Percentiles rank a stretch among this genome's conserved stretches.
These are phyloP conservation scores for Sebastes miniatus DNA, from an alignment of 2,797 vertebrate species.

Conservation along the genomic window DNA sequence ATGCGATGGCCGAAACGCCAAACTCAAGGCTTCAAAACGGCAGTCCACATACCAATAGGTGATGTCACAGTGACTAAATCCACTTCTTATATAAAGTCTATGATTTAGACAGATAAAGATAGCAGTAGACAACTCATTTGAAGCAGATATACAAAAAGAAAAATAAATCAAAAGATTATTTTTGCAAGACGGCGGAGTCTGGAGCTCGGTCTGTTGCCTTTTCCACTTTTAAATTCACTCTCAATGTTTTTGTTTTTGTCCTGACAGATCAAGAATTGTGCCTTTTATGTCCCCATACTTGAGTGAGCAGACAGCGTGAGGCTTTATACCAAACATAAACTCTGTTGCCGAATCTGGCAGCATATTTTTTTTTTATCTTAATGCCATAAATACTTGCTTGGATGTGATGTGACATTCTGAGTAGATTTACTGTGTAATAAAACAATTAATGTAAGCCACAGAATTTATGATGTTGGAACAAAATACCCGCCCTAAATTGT, in stretches of 20 bases:
- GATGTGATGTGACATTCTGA: background rate
- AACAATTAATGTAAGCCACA: background rate
- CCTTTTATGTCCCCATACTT: background rate
- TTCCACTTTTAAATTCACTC: background rate
- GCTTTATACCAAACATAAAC: background rate
- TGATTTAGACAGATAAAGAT: background rate
- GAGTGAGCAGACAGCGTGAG: background rate
- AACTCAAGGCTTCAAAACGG: too few relatives aligned
- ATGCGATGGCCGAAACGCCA: rapidly evolving
- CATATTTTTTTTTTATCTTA: background rate
- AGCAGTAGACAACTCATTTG: background rate
- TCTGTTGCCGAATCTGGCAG: background rate
- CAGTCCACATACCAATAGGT: too few relatives aligned
- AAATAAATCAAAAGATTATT: background rate
- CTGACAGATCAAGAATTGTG: background rate
- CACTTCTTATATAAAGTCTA: too few relatives aligned
- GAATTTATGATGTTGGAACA: background rate
- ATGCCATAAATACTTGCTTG: background rate
- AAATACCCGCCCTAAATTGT: background rate
- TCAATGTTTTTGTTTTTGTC: background rate
- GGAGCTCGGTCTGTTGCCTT: background rate
- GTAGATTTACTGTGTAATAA: slow-evolving; percentile 13
- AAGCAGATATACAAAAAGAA: slow-evolving; percentile 1
- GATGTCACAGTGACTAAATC: too few relatives aligned
- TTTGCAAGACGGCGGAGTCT: background rate